Evolutionary conservation across 1,140 invertebrate genomes (phyloP).

Genomic region (Holcopasites calliopsidis): DNA sequence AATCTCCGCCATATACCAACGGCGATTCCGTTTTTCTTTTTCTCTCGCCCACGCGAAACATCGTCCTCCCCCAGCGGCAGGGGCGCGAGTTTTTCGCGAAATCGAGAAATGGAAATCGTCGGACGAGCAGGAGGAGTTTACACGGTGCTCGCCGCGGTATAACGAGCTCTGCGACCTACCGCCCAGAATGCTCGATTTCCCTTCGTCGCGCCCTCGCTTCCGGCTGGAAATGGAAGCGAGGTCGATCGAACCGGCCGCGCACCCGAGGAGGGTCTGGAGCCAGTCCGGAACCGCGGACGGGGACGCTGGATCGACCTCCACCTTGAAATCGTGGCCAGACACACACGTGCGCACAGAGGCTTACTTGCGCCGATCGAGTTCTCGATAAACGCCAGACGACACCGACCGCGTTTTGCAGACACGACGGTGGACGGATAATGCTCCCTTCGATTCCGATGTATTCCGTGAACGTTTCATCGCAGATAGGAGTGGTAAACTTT

Average conservation of each 20-base stretch:
- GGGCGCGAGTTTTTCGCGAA: conserved; percentile 21
- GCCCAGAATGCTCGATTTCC: conserved; percentile 62
- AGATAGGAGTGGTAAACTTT: too few species aligned
- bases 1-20: conserved; percentile 25
- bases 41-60: background rate
- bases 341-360: background rate
- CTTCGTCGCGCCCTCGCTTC: conserved; percentile 62
- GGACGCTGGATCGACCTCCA: conserved; percentile 48
- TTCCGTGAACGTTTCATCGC: too few species aligned
- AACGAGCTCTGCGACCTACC: conserved; percentile 46
- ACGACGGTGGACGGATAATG: too few species aligned
- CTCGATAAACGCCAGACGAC: conserved; percentile 42
- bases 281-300: conserved; percentile 51
- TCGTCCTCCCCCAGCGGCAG: too few species aligned
- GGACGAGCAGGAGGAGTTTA: conserved; percentile 27
- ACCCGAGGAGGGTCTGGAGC: conserved; percentile 45
- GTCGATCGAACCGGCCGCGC: conserved; percentile 53
- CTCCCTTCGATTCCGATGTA: too few species aligned
- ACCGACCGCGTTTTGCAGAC: too few species aligned
- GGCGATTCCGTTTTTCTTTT: background rate
- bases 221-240: conserved; percentile 65
- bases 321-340: conserved; percentile 53
- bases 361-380: conserved; percentile 14
- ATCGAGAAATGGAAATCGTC: conserved; percentile 43
- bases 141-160: conserved; percentile 21